Evolutionary conservation across 1,140 invertebrate genomes (phyloP).

Genomic region (Lycorma delicatula): DNA sequence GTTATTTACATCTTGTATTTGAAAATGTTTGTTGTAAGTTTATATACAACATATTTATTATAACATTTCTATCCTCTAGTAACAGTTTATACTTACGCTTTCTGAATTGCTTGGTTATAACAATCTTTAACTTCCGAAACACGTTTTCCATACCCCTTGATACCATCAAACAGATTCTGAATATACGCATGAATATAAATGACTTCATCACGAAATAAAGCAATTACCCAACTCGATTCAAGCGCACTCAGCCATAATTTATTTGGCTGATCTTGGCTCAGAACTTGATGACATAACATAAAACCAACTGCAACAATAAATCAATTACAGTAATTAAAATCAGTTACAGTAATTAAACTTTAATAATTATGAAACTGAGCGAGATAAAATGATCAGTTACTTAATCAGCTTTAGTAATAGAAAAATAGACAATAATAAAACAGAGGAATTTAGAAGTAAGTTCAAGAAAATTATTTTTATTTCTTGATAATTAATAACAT

Average conservation of each 20-base stretch:
- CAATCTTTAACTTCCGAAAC: slow-evolving; percentile 92
- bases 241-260: slow-evolving; percentile 88
- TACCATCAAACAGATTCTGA: slow-evolving; percentile 84
- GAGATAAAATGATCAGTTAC: no score
- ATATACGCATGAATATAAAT: slow-evolving; percentile 93
- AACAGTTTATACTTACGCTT: slow-evolving; percentile 47
- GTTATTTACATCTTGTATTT: no score
- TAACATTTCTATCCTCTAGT: slow-evolving; percentile 15
- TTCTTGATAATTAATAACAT: no score
- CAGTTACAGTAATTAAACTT: no score
- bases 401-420: no score
- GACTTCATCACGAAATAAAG: slow-evolving; percentile 95
- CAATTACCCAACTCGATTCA: slow-evolving; percentile 88
- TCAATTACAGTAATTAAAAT: not conserved
- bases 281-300: slow-evolving; percentile 76
- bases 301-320: slow-evolving; percentile 61
- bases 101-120: slow-evolving; percentile 80
- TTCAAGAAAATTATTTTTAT: no score
- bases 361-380: no score
- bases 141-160: slow-evolving; percentile 90
- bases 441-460: no score
- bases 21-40: no score
- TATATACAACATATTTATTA: not conserved
- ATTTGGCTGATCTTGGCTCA: slow-evolving; percentile 68
- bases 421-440: no score